These are phyloP conservation scores for Harpagoxenus sublaevis DNA, from an alignment of 2,888 invertebrate genomes.

Conservation along the genomic window DNA sequence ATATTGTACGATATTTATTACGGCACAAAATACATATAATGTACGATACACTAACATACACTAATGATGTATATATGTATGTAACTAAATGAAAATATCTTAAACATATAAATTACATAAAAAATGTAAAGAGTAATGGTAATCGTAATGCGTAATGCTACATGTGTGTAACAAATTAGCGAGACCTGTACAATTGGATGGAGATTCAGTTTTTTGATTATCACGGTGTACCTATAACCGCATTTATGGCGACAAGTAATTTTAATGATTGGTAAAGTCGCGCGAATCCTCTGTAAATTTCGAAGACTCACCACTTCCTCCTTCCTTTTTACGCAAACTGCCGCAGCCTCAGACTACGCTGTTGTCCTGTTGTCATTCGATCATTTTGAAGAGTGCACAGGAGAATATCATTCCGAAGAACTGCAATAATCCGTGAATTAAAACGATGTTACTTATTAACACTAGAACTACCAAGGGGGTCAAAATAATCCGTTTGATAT, in stretches of 20 bases:
- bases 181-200: conserved; percentile 69
- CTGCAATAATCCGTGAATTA: conserved; percentile 87
- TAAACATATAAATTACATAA: conserved; percentile 63
- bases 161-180: conserved; percentile 54
- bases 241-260: conserved; percentile 64
- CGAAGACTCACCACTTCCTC: conserved; percentile 52
- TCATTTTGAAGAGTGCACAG: conserved; percentile 94
- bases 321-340: conserved; percentile 42
- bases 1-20: conserved; percentile 60
- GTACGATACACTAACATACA: conserved; percentile 55
- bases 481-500: no score
- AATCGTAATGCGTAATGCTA: conserved; percentile 11
- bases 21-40: conserved; percentile 60
- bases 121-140: conserved; percentile 31
- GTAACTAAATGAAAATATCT: conserved; percentile 52
- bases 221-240: conserved; percentile 55
- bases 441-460: neutral
- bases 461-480: no score
- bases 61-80: conserved; percentile 23
- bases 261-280: conserved; percentile 65
- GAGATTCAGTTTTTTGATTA: conserved; percentile 72
- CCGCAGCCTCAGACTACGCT: conserved; percentile 40
- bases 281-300: conserved; percentile 58
- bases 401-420: conserved; percentile 95
- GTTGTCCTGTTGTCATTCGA: conserved; percentile 87